Conservation (phyloP, 64 coral and sea anemone species). For the Astreopora myriophthalma region DNA sequence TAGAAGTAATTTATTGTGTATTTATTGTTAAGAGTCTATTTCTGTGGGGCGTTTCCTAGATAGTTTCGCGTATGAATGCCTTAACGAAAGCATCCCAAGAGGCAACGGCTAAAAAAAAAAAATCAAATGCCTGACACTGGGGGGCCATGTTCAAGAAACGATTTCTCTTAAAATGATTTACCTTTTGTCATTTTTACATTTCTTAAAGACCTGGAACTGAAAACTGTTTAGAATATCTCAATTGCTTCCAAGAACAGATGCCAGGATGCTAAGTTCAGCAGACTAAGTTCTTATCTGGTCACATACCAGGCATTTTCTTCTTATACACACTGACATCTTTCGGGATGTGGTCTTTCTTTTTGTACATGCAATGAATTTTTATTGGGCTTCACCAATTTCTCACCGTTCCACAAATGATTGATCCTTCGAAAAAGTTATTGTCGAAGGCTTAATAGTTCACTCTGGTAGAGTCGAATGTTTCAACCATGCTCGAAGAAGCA, state of each 20-base stretch:
- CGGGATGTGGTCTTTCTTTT: no score
- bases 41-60: no score
- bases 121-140: background rate
- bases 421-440: no score
- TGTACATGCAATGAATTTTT: background rate
- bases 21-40: no score
- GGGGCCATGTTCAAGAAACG: background rate
- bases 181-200: background rate
- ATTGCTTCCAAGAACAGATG: background rate
- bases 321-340: background rate
- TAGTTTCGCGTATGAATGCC: no score
- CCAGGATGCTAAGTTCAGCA: background rate
- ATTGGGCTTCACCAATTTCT: background rate
- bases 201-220: background rate
- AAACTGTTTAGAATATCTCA: background rate
- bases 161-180: background rate
- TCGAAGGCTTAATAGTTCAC: no score
- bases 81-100: no score
- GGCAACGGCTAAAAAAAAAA: no score
- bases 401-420: background rate
- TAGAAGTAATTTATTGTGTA: no score
- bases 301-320: background rate
- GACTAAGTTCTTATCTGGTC: background rate
- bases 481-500: no score
- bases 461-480: no score